Evolutionary conservation across 2,797 vertebrate species (phyloP).

Genomic region (Luscinia megarhynchos): DNA sequence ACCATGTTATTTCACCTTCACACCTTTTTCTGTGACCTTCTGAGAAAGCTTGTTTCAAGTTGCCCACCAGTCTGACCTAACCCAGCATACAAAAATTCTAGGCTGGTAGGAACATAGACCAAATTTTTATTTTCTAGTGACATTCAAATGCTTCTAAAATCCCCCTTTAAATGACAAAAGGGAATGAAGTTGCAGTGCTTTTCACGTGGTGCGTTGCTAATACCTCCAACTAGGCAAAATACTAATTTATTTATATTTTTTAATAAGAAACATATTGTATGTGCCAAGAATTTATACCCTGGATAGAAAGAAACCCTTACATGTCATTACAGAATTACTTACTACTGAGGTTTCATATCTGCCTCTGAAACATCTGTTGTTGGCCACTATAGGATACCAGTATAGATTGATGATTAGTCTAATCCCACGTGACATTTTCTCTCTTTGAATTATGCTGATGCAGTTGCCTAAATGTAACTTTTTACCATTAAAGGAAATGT

Average conservation of each 20-base stretch:
- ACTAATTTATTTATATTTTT: not conserved
- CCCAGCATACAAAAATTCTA: not conserved
- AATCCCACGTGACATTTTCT: conserved; percentile 18
- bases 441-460: conserved; percentile 2
- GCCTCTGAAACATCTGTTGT: conserved; percentile 52
- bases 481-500: not conserved
- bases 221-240: not conserved
- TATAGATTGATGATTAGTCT: conserved; percentile 46
- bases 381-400: conserved; percentile 15
- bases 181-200: not conserved
- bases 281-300: not conserved
- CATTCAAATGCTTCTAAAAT: not conserved
- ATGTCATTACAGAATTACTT: not conserved
- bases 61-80: not conserved
- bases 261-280: not conserved
- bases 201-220: not conserved
- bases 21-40: not conserved
- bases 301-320: not conserved
- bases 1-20: not conserved
- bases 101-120: not conserved
- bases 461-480: not conserved
- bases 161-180: not conserved
- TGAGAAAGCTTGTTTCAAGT: not conserved
- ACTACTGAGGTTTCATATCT: not conserved
- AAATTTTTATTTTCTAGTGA: not conserved